Base-by-base conservation (phyloP, 2,113 vertebrate species). In the Eolophus roseicapilla region DNA sequence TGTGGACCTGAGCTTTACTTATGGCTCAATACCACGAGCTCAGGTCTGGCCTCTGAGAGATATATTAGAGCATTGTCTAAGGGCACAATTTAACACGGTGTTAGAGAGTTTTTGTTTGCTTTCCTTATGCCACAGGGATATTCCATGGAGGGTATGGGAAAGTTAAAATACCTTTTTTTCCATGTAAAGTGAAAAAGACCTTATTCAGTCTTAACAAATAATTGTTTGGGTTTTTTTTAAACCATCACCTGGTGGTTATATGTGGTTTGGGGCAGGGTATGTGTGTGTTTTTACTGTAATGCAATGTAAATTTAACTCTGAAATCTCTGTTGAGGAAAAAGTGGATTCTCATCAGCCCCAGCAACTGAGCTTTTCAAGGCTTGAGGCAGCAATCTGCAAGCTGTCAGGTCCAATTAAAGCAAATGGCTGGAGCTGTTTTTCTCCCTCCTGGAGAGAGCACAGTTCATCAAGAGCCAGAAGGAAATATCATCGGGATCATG, bases 341-440 rank as follows among this genome's bases (percentile, higher is more conserved):
- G 69, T 37, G 59, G 74, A 68, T 84, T 78, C 82, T 92, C 21
- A 7, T 90, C 88, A 88, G 59, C 37, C 44, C 39, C 47, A 73
- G 80, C 77, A 71, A 59, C 88, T 65, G 92, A 96, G 95, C 80
- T 96, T 93, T 91, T 41, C 49, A 29, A 53, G 65, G 88, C 96
- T 97, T 33, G 70, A 67, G 95, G 95, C 95, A 91, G 86, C 73
- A 93, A 93, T 96, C 93, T 97, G 96, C 91, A 91, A 95, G 78
- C 95, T 95, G 95, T 97, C 95, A 33, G 86, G 83, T 95, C 88
- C 95, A 94, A 96, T 96, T 97, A 96, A 95, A 82, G 86, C 90
- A 91, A 94, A 88, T 71, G 86, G 83, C 96, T 93, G 88, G 91
- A 96, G 86, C 96, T 94, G 96, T 90, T 95, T 95, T 93, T 53